Conservation (phyloP, 2,888 invertebrate species). For the Ditylenchus weischeri region DNA sequence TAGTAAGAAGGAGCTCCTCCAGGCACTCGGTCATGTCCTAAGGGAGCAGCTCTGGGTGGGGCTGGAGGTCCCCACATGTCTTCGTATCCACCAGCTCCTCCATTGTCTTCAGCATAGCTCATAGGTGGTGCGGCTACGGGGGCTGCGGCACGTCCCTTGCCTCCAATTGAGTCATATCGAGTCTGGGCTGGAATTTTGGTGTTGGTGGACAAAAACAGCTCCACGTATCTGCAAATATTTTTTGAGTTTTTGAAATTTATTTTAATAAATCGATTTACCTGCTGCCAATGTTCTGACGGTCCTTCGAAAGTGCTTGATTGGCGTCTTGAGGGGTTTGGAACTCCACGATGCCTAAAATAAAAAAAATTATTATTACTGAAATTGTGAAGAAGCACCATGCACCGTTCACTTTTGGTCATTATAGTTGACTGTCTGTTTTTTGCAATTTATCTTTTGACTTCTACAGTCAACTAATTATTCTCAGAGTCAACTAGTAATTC, state of each 20-base stretch:
- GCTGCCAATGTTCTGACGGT: constrained; percentile 42
- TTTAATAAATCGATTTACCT: constrained; percentile 1
- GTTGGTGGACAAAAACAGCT: constrained; percentile 23
- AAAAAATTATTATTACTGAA: too few relatives aligned
- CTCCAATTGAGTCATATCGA: constrained; percentile 13
- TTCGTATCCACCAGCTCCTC: too few relatives aligned
- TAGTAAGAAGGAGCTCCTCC: too few relatives aligned
- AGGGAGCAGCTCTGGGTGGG: too few relatives aligned
- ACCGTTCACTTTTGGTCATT: too few relatives aligned
- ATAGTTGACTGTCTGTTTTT: not conserved
- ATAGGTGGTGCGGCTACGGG: too few relatives aligned
- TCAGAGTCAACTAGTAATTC: too few relatives aligned
- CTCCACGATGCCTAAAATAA: constrained; percentile 38
- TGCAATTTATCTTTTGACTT: not conserved
- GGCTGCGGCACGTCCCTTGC: constrained; percentile 7
- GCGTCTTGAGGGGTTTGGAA: constrained; percentile 43
- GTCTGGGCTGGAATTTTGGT: constrained; percentile 30
- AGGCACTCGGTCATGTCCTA: too few relatives aligned
- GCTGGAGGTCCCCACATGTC: too few relatives aligned
- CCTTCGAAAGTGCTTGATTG: constrained; percentile 36
- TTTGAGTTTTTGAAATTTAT: constrained; percentile 7
- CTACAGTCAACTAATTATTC: too few relatives aligned
- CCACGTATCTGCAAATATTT: constrained; percentile 27
- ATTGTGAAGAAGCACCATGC: too few relatives aligned
- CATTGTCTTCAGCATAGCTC: too few relatives aligned